phyloP scores from a whole-genome alignment of 64 coral and sea anemone genomes.

The Hydrozoanthus tunicans region DNA sequence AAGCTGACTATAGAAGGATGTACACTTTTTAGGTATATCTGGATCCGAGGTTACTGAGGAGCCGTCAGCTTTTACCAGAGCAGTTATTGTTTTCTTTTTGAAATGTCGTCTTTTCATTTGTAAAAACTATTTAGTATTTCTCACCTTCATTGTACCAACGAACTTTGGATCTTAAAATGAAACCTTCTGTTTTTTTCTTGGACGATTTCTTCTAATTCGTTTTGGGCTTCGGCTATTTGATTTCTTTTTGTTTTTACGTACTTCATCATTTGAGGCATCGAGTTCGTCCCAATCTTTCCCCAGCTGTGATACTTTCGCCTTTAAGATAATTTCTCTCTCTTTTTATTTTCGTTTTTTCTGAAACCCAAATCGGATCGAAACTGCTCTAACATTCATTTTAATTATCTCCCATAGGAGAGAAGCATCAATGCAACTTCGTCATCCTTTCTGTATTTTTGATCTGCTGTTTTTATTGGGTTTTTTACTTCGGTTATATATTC shows the following conservation, averaged over 20 bases:
- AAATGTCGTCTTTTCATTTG: conserved; percentile 35
- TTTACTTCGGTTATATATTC: background rate
- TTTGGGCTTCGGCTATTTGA: conserved; percentile 22
- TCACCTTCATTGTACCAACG: conserved; percentile 39
- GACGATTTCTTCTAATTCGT: conserved; percentile 26
- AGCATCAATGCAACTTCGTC: background rate
- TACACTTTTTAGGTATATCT: conserved; percentile 14
- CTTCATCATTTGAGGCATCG: conserved; percentile 6
- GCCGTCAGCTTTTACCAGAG: background rate
- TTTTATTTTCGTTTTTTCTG: conserved; percentile 28
- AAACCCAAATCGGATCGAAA: conserved; percentile 4
- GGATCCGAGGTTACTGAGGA: background rate
- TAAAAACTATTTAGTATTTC: conserved; percentile 31
- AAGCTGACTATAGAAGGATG: background rate
- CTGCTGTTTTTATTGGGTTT: background rate
- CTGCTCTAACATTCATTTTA: conserved; percentile 48
- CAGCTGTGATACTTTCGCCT: background rate
- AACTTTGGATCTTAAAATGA: conserved; percentile 15
- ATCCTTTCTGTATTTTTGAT: conserved; percentile 14
- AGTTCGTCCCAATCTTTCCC: background rate
- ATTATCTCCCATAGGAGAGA: conserved; percentile 28
- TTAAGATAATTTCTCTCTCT: conserved; percentile 23
- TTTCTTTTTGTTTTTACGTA: background rate
- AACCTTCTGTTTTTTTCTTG: background rate
- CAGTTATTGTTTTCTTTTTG: conserved; percentile 13